Conservation (phyloP, 2,888 invertebrate species). For the Cerastis rubricosa region DNA sequence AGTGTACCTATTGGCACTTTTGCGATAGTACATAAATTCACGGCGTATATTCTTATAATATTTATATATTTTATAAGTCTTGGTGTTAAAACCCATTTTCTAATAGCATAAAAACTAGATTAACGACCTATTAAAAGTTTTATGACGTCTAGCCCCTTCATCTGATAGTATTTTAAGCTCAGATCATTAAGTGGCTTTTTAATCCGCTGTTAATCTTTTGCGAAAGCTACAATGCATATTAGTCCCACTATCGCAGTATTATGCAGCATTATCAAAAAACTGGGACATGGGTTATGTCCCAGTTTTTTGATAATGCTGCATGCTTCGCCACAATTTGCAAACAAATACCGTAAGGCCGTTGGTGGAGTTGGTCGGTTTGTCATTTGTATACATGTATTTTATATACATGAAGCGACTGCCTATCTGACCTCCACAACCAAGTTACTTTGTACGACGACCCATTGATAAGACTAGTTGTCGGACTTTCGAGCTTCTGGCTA, state of each 20-base stretch:
- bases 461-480: too few species aligned
- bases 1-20: too few species aligned
- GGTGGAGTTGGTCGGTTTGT: not conserved
- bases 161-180: not conserved
- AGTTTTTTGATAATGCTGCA: too few species aligned
- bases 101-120: not conserved
- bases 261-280: not conserved
- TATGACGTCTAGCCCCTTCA: not conserved
- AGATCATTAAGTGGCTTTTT: not conserved
- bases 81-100: not conserved
- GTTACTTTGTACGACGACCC: too few species aligned
- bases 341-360: not conserved
- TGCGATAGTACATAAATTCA: too few species aligned
- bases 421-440: too few species aligned
- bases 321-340: not conserved
- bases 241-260: not conserved
- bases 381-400: too few species aligned
- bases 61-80: too few species aligned
- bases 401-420: too few species aligned
- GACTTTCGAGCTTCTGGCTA: too few species aligned
- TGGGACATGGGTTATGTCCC: too few species aligned
- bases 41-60: too few species aligned
- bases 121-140: conserved; percentile 2
- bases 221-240: not conserved
- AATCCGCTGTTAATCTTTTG: not conserved